Evolutionary conservation across 1,140 invertebrate genomes (phyloP), one percentile per base, ranked within the genome.

Genomic region (Anadara kagoshimensis): DNA sequence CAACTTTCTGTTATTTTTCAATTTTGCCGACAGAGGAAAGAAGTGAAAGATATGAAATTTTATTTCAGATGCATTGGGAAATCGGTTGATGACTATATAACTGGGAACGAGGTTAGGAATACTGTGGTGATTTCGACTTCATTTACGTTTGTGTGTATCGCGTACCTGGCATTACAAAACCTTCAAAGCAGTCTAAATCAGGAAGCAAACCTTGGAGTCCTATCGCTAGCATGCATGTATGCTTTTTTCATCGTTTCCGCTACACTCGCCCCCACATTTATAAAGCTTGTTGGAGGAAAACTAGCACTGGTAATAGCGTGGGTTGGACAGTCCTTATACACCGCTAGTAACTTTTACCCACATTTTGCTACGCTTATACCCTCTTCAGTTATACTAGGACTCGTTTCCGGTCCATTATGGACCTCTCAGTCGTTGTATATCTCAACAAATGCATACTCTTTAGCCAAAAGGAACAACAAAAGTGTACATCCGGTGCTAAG

Each of bases 261-360:
- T 67, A 75, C 76, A 20, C 58, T 76, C 43, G 79, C 81, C 11
- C 79, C 83, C 0, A 41, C 73, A 4, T 51, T 83, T 12, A 82
- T 86, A 14, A 66, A 68, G 11, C 57, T 67, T 18, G 41, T 85
- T 16, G 75, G 77, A 12, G 74, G 80, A 18, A 86, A 86, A 66
- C 26, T 73, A 22, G 67, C 77, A 0, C 58, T 86, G 24, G 49
- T 81, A 24, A 16, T 78, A 10, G 72, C 79, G 8, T 79, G 74
- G 69, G 26, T 79, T 1, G 66, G 66, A 12, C 76, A 80, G 59
- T 24, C 73, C 14, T 20, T 86, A 0, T 86, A 81, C 74, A 78
- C 75, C 11, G 41, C 65, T 53, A 70, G 75, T 63, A 94, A 94
- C 1, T 82, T 79, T 63, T 77, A 79, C 68, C 72, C 82, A 4